Percentiles rank a stretch among this genome's conserved stretches.
phyloP scores from a whole-genome alignment of 2,797 vertebrate genomes.

The Brachyrhaphis roseni region DNA sequence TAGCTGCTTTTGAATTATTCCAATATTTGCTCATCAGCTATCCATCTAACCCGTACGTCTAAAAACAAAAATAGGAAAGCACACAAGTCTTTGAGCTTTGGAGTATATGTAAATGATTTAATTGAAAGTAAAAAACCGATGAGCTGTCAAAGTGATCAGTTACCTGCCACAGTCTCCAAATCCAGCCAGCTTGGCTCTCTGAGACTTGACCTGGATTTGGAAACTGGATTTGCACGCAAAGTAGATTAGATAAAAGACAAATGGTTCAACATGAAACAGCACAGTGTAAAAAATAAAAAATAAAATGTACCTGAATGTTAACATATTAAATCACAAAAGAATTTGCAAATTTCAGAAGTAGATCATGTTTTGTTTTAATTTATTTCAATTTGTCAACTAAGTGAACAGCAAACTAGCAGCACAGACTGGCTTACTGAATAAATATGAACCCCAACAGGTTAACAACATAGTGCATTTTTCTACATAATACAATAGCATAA shows the following conservation, averaged over 20 bases:
- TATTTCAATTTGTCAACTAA: background rate
- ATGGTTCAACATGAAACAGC: background rate
- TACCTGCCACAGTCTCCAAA: constrained; percentile 5
- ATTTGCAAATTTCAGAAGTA: background rate
- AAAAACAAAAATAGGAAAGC: constrained; percentile 6
- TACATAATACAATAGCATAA: background rate
- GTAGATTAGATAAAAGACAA: background rate
- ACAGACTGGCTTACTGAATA: background rate
- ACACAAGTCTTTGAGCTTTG: background rate
- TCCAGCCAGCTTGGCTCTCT: background rate
- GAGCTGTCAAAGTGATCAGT: background rate
- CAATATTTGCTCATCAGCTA: constrained; percentile 4
- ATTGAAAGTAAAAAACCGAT: background rate
- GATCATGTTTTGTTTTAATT: background rate
- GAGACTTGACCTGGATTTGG: constrained; percentile 4
- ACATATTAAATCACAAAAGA: background rate
- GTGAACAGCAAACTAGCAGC: background rate
- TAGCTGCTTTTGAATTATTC: background rate
- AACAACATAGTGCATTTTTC: background rate
- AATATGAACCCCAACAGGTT: background rate
- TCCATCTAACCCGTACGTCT: background rate
- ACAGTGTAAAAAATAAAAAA: background rate
- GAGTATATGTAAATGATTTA: background rate
- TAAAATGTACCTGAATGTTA: background rate
- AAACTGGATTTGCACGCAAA: background rate